A percentile compares a stretch with the other conserved stretches of the same genome.
phyloP scores from a whole-genome alignment of 2,797 vertebrate genomes.

The Babyrousa celebensis region DNA sequence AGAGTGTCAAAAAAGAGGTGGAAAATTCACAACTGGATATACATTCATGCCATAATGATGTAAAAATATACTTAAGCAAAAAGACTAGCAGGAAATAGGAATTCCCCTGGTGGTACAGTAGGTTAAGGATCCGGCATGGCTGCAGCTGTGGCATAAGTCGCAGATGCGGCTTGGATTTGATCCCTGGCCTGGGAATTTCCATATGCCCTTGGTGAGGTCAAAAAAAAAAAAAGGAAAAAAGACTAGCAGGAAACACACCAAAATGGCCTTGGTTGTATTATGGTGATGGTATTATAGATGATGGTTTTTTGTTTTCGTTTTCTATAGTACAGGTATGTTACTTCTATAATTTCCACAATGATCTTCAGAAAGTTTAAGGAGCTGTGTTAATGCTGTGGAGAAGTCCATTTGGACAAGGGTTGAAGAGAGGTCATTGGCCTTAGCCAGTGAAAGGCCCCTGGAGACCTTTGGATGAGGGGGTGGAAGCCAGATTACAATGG shows the following conservation, averaged over 20 bases:
- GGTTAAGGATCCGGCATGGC: no score
- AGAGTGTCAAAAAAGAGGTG: conserved; percentile 32
- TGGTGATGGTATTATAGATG: not conserved
- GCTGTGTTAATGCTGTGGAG: conserved; percentile 15
- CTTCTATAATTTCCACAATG: conserved; percentile 45
- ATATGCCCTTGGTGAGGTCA: no score
- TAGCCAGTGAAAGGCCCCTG: conserved; percentile 26
- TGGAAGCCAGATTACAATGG: conserved; percentile 46
- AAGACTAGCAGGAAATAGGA: conserved; percentile 34
- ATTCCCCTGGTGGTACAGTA: no score
- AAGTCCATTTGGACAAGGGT: conserved; percentile 51
- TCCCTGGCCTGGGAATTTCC: no score
- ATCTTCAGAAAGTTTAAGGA: conserved; percentile 62
- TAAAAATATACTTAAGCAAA: conserved; percentile 8
- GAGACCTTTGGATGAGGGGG: conserved; percentile 11
- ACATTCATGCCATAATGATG: not conserved
- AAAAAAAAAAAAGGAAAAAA: not conserved
- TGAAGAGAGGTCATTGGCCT: conserved; percentile 54
- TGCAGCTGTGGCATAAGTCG: no score
- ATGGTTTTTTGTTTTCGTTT: not conserved
- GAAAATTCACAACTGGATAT: conserved; percentile 41
- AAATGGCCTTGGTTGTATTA: not conserved
- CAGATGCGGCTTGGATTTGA: no score
- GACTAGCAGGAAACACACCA: conserved; percentile 4
- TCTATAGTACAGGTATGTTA: not conserved